Evolutionary conservation across 2,113 vertebrate genomes (phyloP).

Genomic region (Pygoscelis adeliae): DNA sequence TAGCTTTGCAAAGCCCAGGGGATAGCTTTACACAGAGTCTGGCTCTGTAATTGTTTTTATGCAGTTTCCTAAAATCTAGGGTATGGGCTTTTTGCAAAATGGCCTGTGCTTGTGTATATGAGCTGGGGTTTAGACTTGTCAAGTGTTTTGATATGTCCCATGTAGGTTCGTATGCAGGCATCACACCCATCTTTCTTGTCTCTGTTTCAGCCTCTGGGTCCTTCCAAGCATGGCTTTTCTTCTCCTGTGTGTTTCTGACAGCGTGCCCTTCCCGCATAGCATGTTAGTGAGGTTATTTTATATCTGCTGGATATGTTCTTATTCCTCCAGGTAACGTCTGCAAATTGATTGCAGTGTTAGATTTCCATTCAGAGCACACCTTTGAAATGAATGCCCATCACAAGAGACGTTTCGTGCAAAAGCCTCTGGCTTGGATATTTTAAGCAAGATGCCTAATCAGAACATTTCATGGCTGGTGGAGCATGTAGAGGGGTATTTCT

Average conservation of each 20-base stretch:
- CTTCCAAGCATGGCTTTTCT: not conserved
- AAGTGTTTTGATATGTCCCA: not conserved
- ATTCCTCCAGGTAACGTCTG: not conserved
- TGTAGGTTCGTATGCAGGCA: rapidly evolving
- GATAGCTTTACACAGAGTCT: not conserved
- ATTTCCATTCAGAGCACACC: not conserved
- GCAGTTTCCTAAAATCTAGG: not conserved
- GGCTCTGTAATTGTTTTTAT: not conserved
- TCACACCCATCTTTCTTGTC: not conserved
- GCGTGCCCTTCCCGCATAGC: not conserved
- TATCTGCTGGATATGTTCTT: not conserved
- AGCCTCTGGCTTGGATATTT: not conserved
- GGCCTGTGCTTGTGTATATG: not conserved
- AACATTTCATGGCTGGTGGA: not conserved
- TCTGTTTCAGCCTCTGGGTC: not conserved
- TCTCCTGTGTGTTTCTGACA: not conserved
- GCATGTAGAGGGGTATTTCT: not conserved
- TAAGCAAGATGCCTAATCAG: not conserved
- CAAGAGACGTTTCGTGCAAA: not conserved
- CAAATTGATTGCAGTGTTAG: not conserved
- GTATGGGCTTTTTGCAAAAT: not conserved
- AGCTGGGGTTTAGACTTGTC: not conserved
- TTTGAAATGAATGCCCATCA: not conserved
- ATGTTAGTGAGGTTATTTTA: not conserved
- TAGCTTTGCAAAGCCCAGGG: not conserved